phyloP scores from a whole-genome alignment of 1,140 invertebrate genomes.

The Lepidotrigona ventralis region DNA sequence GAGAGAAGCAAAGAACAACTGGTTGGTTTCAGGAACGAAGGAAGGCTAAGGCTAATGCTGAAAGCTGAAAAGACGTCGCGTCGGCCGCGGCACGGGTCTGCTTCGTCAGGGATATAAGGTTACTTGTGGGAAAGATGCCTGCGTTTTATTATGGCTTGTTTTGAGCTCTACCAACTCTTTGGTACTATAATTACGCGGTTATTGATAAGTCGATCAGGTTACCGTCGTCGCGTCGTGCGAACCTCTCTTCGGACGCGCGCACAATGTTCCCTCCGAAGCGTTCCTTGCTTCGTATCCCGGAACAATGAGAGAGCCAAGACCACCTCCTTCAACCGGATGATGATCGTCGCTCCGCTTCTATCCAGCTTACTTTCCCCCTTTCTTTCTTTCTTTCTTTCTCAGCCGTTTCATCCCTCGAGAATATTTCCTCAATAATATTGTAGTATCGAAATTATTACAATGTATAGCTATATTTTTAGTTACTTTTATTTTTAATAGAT shows the following conservation, averaged over 20 bases:
- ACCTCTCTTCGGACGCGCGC: slow-evolving; percentile 64
- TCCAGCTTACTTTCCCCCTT: background rate
- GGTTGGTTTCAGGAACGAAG: slow-evolving; percentile 27
- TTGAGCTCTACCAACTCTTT: slow-evolving; percentile 80
- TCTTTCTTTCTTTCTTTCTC: background rate
- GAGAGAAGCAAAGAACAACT: background rate
- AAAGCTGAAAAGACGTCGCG: slow-evolving; percentile 73
- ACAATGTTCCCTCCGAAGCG: slow-evolving; percentile 66
- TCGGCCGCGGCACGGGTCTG: slow-evolving; percentile 72
- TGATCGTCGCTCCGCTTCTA: slow-evolving; percentile 19
- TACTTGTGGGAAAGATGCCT: slow-evolving; percentile 80
- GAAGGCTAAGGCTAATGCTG: slow-evolving; percentile 26
- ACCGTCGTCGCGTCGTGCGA: slow-evolving; percentile 64
- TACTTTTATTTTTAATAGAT: too few species aligned
- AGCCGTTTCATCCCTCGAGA: background rate
- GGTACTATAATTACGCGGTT: slow-evolving; percentile 80
- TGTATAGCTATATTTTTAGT: too few species aligned
- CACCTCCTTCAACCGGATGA: slow-evolving; percentile 41
- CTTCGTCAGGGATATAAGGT: slow-evolving; percentile 78
- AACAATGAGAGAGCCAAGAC: slow-evolving; percentile 49
- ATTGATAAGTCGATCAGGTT: slow-evolving; percentile 81
- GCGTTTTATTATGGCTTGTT: slow-evolving; percentile 80
- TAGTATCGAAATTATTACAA: too few species aligned
- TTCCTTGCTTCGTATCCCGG: slow-evolving; percentile 18
- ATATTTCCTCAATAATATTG: background rate